These are phyloP conservation scores for Osedax fenrisi DNA, from an alignment of 2,888 invertebrate species.

Conservation along the genomic window DNA sequence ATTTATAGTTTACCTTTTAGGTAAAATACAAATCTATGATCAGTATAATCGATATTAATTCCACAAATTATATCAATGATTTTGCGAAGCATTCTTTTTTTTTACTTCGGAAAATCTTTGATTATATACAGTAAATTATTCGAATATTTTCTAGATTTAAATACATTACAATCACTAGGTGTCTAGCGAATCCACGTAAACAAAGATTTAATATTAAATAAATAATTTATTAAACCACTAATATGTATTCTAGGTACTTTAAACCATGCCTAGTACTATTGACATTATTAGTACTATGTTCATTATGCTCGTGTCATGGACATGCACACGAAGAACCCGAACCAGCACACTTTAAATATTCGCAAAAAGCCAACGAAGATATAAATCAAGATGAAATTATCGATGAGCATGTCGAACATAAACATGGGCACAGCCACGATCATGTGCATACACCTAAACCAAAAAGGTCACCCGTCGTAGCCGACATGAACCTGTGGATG, in stretches of 20 bases:
- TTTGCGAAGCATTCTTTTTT: too few species aligned
- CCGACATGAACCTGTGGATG: constrained; percentile 56
- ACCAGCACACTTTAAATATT: constrained; percentile 69
- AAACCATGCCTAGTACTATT: too few species aligned
- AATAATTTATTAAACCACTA: too few species aligned
- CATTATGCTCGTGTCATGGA: neutral
- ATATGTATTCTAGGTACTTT: too few species aligned
- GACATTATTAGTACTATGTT: too few species aligned
- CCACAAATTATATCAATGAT: too few species aligned
- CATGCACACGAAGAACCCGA: constrained; percentile 47
- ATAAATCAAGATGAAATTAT: constrained; percentile 3
- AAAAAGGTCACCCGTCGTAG: neutral
- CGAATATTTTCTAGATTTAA: too few species aligned
- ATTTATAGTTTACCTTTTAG: too few species aligned
- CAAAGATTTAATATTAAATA: neutral
- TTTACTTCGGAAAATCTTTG: too few species aligned
- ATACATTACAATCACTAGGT: neutral
- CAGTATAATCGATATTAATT: too few species aligned
- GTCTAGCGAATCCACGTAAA: neutral
- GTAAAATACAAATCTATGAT: too few species aligned
- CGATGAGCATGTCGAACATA: constrained; percentile 37
- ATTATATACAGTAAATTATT: too few species aligned
- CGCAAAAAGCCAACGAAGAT: constrained; percentile 57
- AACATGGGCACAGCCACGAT: constrained; percentile 37
- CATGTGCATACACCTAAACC: constrained; percentile 38